Conservation (phyloP, 1,140 invertebrate species). For the Dolichoris vasculosae region DNA sequence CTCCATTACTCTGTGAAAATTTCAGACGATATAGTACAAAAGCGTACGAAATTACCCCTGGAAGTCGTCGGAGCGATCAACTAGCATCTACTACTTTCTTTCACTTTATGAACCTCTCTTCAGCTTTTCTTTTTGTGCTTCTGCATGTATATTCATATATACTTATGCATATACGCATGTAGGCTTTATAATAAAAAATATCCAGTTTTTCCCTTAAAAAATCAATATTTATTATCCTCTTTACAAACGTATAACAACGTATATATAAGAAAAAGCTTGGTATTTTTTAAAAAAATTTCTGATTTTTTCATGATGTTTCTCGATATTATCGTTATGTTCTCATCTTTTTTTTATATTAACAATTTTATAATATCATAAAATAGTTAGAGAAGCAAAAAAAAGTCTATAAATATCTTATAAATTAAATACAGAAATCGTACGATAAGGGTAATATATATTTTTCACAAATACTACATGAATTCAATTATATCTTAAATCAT, state of each 20-base stretch:
- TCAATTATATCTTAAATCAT: too few relatives aligned
- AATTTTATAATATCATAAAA: too few relatives aligned
- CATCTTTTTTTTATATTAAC: too few relatives aligned
- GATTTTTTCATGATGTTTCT: background rate
- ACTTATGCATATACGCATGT: background rate
- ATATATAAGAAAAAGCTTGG: background rate
- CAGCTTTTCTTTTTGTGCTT: background rate
- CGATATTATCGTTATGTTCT: background rate
- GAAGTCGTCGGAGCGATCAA: background rate
- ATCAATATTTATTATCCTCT: background rate
- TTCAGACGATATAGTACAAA: background rate
- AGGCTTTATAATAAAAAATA: constrained; percentile 6
- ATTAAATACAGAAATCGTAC: too few relatives aligned
- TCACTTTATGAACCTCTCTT: background rate
- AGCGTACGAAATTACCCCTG: background rate
- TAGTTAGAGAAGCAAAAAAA: too few relatives aligned
- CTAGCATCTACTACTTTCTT: background rate
- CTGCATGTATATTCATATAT: background rate
- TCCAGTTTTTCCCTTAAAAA: background rate
- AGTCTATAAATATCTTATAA: too few relatives aligned
- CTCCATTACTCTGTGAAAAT: constrained; percentile 40
- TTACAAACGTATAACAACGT: background rate
- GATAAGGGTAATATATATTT: too few relatives aligned
- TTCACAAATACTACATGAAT: too few relatives aligned
- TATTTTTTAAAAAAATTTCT: background rate